Percentiles rank a stretch among this genome's conserved stretches.
Conservation (phyloP, 2,888 invertebrate species). For the Hirtodrosophila cameraria region DNA sequence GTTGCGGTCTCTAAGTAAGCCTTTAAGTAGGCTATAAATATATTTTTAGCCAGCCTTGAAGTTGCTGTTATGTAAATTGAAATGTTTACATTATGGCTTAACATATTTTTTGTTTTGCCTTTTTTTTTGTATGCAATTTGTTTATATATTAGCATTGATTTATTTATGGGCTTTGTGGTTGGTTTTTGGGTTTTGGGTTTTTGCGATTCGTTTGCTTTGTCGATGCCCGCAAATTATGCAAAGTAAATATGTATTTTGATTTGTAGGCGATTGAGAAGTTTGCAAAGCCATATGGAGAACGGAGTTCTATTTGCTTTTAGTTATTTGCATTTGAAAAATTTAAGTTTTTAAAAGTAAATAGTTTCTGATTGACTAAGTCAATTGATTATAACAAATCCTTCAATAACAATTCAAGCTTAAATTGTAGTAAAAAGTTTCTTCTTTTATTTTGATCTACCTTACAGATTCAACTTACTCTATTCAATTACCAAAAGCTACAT, state of each 20-base stretch:
- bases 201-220: slow-evolving; percentile 13
- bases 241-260: slow-evolving; percentile 52
- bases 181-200: slow-evolving; percentile 8
- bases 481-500: slow-evolving; percentile 2
- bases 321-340: not conserved
- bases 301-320: slow-evolving; percentile 1
- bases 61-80: slow-evolving; percentile 45
- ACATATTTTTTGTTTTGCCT: slow-evolving; percentile 37
- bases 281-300: not conserved
- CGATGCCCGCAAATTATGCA: slow-evolving; percentile 53
- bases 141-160: slow-evolving; percentile 53
- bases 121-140: slow-evolving; percentile 25
- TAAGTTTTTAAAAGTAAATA: not conserved
- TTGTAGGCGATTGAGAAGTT: slow-evolving; percentile 11
- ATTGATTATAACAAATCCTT: too few relatives aligned
- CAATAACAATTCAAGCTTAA: too few relatives aligned
- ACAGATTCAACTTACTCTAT: slow-evolving; percentile 2
- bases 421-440: not conserved
- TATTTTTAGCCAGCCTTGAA: slow-evolving; percentile 12
- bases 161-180: slow-evolving; percentile 44
- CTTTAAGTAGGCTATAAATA: slow-evolving; percentile 65
- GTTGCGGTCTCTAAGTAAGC: slow-evolving; percentile 44
- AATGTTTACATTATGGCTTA: slow-evolving; percentile 56
- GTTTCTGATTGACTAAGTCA: too few relatives aligned
- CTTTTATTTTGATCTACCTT: too few relatives aligned